Base-by-base conservation (phyloP, 2,113 vertebrate species). In the Sisor rabdophorus region DNA sequence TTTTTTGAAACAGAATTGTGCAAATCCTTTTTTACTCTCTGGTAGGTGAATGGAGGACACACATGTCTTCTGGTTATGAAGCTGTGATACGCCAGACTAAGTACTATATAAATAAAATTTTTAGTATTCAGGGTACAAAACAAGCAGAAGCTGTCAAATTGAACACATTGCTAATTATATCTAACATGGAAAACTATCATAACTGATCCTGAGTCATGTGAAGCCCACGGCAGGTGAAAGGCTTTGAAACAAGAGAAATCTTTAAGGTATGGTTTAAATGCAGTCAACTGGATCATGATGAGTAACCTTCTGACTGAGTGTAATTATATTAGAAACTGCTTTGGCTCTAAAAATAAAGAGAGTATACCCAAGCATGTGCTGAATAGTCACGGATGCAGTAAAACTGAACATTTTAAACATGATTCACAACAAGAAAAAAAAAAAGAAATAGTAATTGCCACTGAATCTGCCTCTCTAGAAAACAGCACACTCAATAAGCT, bases 21-120 rank as follows among this genome's bases (percentile, higher is more conserved):
- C 79, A n/a, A 54, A 32, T 58, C 53, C 8, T n/a, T 60, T 48
- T 36, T 60, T 48, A 78, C 19, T 52, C 17, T 59, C 11, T 68
- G 22, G 63, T 11, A 44, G 53, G 53, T 71, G 72, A 72, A 71
- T n/a, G n/a, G n/a, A n/a, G n/a, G n/a, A n/a, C n/a, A 16, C 48
- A 74, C 64, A 83, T 79, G 78, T 77, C 61, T 55, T 22, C 56
- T 75, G 26, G 48, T 71, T 24, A n/a, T n/a, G 60, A 19, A 44
- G 68, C 44, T 64, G 64, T 71, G 71, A 64, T 81, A 81, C 65
- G 55, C 56, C 32, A 15, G 22, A 26, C 71, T 54, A 78, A 80
- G 79, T 76, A 83, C 61, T 76, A 50, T 40, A 77, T 36, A 28
- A 28, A 48, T 40, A 69, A 15, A 8, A 69, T 69, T 69, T 67